These are phyloP conservation scores for Amphiura filiformis DNA, from an alignment of 35 echinoderm and acorn worm species.

Conservation along the genomic window DNA sequence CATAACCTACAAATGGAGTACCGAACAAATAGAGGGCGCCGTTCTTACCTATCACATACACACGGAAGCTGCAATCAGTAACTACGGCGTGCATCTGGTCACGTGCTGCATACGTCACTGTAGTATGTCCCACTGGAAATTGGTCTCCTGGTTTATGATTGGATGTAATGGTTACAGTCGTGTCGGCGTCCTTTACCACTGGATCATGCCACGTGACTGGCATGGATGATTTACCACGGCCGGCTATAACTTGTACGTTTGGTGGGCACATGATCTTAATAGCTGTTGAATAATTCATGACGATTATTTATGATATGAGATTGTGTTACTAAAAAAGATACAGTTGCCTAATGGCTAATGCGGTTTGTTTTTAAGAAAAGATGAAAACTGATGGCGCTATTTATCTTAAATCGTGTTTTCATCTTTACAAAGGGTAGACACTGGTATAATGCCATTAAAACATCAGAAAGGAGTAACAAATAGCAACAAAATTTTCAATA, in stretches of 20 bases:
- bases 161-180: neutral
- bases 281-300: neutral
- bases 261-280: neutral
- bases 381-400: too few relatives aligned
- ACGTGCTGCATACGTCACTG: neutral
- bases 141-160: neutral
- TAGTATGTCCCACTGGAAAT: neutral
- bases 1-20: too few relatives aligned
- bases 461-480: too few relatives aligned
- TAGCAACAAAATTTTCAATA: too few relatives aligned
- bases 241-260: neutral
- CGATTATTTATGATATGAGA: too few relatives aligned
- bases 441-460: too few relatives aligned
- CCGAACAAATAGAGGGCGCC: too few relatives aligned
- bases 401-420: too few relatives aligned
- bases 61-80: neutral
- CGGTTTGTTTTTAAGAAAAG: too few relatives aligned
- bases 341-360: too few relatives aligned
- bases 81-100: neutral
- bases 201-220: neutral
- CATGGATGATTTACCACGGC: neutral
- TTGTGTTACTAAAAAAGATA: too few relatives aligned
- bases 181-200: neutral
- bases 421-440: too few relatives aligned
- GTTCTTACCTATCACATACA: neutral